These are phyloP conservation scores for Agapornis roseicollis DNA, from an alignment of 2,113 vertebrate species.

Conservation along the genomic window DNA sequence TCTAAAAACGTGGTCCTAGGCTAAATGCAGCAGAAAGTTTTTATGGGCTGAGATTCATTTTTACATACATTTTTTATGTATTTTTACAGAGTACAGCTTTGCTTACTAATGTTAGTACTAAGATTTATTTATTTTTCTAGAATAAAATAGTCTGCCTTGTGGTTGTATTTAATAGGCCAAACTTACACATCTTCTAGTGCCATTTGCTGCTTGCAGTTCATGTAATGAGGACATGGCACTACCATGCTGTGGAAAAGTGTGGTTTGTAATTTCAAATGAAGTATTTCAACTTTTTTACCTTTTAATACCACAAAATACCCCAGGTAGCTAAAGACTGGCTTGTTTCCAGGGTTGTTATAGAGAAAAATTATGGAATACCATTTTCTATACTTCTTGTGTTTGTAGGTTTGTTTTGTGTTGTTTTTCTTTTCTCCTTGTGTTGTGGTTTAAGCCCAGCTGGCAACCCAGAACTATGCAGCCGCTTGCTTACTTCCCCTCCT, in stretches of 20 bases:
- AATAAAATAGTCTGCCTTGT: neutral
- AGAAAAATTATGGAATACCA: neutral
- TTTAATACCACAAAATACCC: neutral
- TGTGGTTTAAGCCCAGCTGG: too few relatives aligned
- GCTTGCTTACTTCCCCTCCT: too few relatives aligned
- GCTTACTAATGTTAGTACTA: neutral
- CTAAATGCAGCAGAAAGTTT: constrained; percentile 4
- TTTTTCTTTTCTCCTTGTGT: neutral
- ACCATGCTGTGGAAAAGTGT: neutral
- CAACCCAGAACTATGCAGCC: too few relatives aligned
- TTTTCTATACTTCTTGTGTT: neutral
- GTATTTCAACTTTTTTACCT: constrained; percentile 41
- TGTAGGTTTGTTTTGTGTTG: neutral
- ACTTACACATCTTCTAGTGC: neutral
- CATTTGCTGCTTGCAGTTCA: neutral
- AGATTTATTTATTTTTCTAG: neutral
- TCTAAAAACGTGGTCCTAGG: neutral
- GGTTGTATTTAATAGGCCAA: neutral
- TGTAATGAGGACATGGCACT: constrained; percentile 38
- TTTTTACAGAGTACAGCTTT: neutral
- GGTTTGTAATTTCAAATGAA: constrained; percentile 26
- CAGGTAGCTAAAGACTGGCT: neutral
- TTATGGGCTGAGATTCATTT: neutral
- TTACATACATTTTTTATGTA: neutral
- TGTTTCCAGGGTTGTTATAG: constrained; percentile 9